phyloP scores from a whole-genome alignment of 2,113 vertebrate genomes.

The Cynocephalus volans region DNA sequence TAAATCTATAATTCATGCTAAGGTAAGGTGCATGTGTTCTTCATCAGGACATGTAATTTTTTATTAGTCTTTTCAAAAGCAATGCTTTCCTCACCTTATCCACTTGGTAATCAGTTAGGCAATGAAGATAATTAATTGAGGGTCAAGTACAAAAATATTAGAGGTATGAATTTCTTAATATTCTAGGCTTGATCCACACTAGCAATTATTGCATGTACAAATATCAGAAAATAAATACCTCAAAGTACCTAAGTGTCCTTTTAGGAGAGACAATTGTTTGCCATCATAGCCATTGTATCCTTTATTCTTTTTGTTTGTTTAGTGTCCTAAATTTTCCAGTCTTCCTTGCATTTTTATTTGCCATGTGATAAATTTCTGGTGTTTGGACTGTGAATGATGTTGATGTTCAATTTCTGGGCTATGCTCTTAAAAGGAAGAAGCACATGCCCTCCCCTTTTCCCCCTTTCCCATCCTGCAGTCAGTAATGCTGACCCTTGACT shows the following conservation, averaged over 20 bases:
- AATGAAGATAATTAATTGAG: neutral
- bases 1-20: neutral
- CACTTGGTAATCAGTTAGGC: neutral
- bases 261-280: neutral
- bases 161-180: neutral
- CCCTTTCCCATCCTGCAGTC: neutral
- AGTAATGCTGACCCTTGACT: neutral
- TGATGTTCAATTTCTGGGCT: neutral
- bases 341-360: neutral
- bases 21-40: neutral
- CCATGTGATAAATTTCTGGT: neutral
- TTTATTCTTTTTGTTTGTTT: neutral
- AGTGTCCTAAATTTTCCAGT: neutral
- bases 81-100: neutral
- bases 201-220: neutral
- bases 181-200: neutral
- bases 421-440: neutral
- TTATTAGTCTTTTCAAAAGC: neutral
- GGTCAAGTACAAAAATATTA: neutral
- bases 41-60: neutral
- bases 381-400: neutral
- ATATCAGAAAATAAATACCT: neutral
- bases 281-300: too few relatives aligned
- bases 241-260: neutral
- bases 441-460: rapidly evolving